Base-by-base conservation (phyloP, 2,888 invertebrate genomes). In the Caenorhabditis sp. region DNA sequence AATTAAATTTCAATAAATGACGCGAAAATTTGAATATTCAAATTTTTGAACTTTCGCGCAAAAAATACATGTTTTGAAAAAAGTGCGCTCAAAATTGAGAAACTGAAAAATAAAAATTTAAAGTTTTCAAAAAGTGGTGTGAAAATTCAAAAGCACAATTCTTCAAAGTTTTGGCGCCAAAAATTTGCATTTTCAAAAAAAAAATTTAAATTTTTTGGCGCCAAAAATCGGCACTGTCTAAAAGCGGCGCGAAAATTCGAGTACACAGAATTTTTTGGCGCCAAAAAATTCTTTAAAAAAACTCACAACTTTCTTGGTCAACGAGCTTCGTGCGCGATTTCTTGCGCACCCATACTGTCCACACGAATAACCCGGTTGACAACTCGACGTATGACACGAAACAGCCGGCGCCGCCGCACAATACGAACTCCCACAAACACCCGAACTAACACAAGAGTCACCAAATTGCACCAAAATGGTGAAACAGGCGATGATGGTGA, bases 281-380 rank as follows among this genome's bases (percentile, higher is more conserved):
- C 31, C 10, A 4, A 31, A 31, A 7, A 7, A 31, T 31, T 31
- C 31, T 31, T 7, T 20, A 27, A 38, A 26, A 57, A 21, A 25
- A 63, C 62, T 50, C 27, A 74, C 63, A 58, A 85, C 77, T 80
- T 85, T 80, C 63, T 81, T 72, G 1, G 85, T 86, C 59, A 86
- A 57, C 0, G 85, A 74, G 36, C 82, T 81, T 52, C 84, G 57
- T 1, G 85, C 85, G 65, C 84, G 62, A 61, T 85, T 86, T 26
- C 85, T 60, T 5, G 86, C 85, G 66, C 86, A 86, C n/a, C 86
- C 86, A 64, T 86, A 86, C 53, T 82, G 83, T 17, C 83, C 85
- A 66, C 86, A 86, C 3, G 84, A 79, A 57, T 86, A 86, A 14
- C 86, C 86, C 4, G 84, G 83, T 61, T 83, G 84, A 58, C 86